Base-by-base conservation (phyloP, 2,113 vertebrate species). In the Suncus etruscus region DNA sequence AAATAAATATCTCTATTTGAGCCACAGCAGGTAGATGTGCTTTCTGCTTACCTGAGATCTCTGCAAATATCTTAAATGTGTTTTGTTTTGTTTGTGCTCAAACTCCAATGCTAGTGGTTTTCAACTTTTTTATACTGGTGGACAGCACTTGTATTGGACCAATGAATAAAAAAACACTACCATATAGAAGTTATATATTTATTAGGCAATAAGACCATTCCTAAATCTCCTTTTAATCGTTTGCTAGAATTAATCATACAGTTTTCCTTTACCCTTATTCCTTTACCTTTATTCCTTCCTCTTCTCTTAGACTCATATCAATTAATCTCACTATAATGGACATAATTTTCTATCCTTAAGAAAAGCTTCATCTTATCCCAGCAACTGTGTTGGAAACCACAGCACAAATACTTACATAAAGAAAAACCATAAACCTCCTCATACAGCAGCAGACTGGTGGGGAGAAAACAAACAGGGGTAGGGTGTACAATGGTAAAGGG, bases 1-100 rank as follows among this genome's bases (percentile, higher is more conserved):
- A 22, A 74, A 75, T 69, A 70, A 87, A 70, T 74, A 24, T 81
- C 48, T 84, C 68, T 73, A 85, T 82, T 20, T 85, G 58, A 95
- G 48, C 51, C 51, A 83, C 11, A 8, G 9, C 63, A 79, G 78
- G 15, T n/a, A 70, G 18, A 18, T 74, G 50, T 77, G 29, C 24
- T 32, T 78, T 89, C 48, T 18, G 32, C 75, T 78, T 54, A 51
- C 76, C n/a, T 82, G 65, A 87, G 22, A 73, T 81, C 14, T 79
- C 48, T 45, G 70, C 66, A 65, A 84, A 69, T 32, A 83, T 69
- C 45, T 90, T 83, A 70, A 70, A 66, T 69, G 51, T 50, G 45
- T 24, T 72, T 77, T 32, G 32, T 76, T 89, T 77, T 32, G 32
- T 76, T 89, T 81, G 39, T 75, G 29, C 63, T 86, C 78, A 18